Percentiles rank a stretch among this genome's conserved stretches.
These are phyloP conservation scores for Bujurquina vittata DNA, from an alignment of 2,113 vertebrate species.

Conservation along the genomic window DNA sequence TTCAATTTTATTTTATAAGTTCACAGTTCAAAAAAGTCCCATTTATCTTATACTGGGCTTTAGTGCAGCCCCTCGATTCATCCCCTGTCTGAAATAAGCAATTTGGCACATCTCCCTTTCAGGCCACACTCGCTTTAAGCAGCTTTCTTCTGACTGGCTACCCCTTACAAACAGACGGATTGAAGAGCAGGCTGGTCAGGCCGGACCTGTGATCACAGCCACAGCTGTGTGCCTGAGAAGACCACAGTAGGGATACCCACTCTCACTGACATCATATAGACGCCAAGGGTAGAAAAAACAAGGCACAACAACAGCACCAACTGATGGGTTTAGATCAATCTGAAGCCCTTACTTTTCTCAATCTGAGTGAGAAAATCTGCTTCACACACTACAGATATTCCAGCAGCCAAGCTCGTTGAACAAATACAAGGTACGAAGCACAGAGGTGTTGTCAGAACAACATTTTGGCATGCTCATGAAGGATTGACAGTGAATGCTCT, in stretches of 20 bases:
- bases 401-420: slow-evolving; percentile 7
- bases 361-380: neutral
- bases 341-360: neutral
- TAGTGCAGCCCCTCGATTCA: neutral
- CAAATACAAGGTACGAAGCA: slow-evolving; percentile 26
- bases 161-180: neutral
- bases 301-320: too few relatives aligned
- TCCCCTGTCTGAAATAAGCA: neutral
- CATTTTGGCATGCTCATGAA: slow-evolving; percentile 49
- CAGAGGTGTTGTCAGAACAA: slow-evolving; percentile 38
- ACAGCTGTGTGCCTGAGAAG: neutral
- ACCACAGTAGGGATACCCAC: too few relatives aligned
- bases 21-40: neutral
- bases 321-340: neutral
- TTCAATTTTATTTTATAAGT: neutral
- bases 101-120: neutral
- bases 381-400: too few relatives aligned
- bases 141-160: neutral
- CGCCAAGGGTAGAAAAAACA: too few relatives aligned
- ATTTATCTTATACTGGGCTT: neutral
- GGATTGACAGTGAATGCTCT: slow-evolving; percentile 39
- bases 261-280: too few relatives aligned
- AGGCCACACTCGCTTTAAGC: neutral
- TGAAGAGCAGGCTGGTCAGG: neutral
- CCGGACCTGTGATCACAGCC: neutral